Evolutionary conservation across 1,140 invertebrate species (phyloP).

Genomic region (Tenebrio molitor): DNA sequence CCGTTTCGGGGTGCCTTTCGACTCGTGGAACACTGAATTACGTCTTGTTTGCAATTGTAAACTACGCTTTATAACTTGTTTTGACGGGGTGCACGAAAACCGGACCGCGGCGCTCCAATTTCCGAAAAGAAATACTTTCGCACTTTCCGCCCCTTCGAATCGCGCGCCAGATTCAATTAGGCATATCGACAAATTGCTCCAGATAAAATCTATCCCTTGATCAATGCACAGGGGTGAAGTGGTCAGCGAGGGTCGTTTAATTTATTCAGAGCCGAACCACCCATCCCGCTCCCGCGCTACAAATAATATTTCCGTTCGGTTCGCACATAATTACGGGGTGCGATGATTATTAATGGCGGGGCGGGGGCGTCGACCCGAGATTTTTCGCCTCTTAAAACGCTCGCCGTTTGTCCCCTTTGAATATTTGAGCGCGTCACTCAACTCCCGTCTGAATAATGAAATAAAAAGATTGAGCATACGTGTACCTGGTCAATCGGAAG

Average conservation of each 20-base stretch:
- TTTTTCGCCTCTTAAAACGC: background rate
- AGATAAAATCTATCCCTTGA: slow-evolving; percentile 1
- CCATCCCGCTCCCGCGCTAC: too few relatives aligned
- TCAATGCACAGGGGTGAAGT: too few relatives aligned
- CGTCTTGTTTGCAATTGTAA: slow-evolving; percentile 26
- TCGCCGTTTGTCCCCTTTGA: background rate
- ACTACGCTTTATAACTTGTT: slow-evolving; percentile 44
- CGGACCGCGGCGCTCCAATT: too few relatives aligned
- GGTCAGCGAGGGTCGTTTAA: background rate
- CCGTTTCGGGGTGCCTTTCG: slow-evolving; percentile 29
- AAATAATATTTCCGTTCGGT: slow-evolving; percentile 9
- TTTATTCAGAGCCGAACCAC: too few relatives aligned
- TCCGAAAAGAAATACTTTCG: too few relatives aligned
- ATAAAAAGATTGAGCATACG: slow-evolving; percentile 8
- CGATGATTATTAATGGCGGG: background rate
- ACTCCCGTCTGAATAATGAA: slow-evolving; percentile 9
- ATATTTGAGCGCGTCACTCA: slow-evolving; percentile 15
- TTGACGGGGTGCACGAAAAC: too few relatives aligned
- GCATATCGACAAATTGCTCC: slow-evolving; percentile 2
- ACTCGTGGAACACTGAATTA: slow-evolving; percentile 37
- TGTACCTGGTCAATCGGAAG: slow-evolving; percentile 38
- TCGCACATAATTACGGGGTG: too few relatives aligned
- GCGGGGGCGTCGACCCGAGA: background rate
- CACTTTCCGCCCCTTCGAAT: too few relatives aligned
- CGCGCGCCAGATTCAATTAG: slow-evolving; percentile 7